Conservation (phyloP, 92 coral and sea anemone genomes). For the Porites divaricata region DNA sequence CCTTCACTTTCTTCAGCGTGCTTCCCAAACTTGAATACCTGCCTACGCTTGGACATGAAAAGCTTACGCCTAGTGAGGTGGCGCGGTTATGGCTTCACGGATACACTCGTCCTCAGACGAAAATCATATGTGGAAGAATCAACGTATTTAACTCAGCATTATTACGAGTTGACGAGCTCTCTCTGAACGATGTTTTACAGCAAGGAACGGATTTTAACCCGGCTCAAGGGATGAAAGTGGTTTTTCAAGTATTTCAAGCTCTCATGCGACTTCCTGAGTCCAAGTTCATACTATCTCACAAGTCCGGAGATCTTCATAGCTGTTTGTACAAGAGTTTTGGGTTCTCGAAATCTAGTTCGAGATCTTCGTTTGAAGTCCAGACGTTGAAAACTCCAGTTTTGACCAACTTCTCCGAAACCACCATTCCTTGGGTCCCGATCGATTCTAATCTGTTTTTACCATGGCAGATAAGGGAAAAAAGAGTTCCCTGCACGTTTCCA, state of each 20-base stretch:
- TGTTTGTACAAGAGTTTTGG: constrained; percentile 75
- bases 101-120: constrained; percentile 78
- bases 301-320: constrained; percentile 76
- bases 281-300: constrained; percentile 71
- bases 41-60: constrained; percentile 74
- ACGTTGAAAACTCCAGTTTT: constrained; percentile 23
- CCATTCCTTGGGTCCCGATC: constrained; percentile 76
- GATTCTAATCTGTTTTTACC: constrained; percentile 80
- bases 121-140: constrained; percentile 77
- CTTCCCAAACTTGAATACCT: constrained; percentile 91
- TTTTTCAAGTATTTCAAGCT: constrained; percentile 65
- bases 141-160: constrained; percentile 62
- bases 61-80: constrained; percentile 71
- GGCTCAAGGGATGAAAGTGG: constrained; percentile 82
- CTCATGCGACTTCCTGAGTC: constrained; percentile 60
- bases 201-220: constrained; percentile 77
- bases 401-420: constrained; percentile 47
- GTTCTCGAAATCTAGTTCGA: constrained; percentile 26
- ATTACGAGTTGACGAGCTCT: constrained; percentile 78
- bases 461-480: constrained; percentile 63
- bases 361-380: constrained; percentile 66
- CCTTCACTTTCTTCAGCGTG: constrained; percentile 64
- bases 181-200: constrained; percentile 59
- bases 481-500: constrained; percentile 87
- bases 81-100: constrained; percentile 78